Percentiles rank a stretch among this genome's conserved stretches.
These are phyloP conservation scores for Chirona hameri DNA, from an alignment of 2,888 invertebrate species.

Conservation along the genomic window DNA sequence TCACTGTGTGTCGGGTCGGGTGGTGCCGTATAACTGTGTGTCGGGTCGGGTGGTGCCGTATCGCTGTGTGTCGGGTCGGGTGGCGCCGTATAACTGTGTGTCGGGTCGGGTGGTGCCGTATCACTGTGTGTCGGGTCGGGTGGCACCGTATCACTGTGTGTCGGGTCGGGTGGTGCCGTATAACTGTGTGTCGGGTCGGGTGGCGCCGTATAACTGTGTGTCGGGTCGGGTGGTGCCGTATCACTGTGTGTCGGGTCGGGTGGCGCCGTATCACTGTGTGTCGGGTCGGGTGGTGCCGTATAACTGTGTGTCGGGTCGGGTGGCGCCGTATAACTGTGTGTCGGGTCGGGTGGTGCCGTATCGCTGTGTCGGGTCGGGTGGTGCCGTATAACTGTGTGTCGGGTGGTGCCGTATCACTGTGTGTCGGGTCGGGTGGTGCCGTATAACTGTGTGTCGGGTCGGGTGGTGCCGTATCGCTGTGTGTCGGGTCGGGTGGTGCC, in stretches of 20 bases:
- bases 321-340: too few species aligned
- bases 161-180: neutral
- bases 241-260: neutral
- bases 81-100: too few species aligned
- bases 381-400: too few species aligned
- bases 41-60: neutral
- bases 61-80: too few species aligned
- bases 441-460: too few species aligned
- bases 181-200: neutral
- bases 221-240: neutral
- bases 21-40: too few species aligned
- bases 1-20: neutral
- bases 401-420: too few species aligned
- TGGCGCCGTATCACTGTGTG: too few species aligned
- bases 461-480: slow-evolving; percentile 43
- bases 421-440: neutral
- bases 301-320: neutral
- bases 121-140: neutral
- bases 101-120: neutral
- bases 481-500: too few species aligned
- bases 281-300: neutral
- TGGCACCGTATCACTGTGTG: too few species aligned
- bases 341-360: neutral
- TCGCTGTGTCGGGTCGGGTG: too few species aligned
- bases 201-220: too few species aligned